These are phyloP conservation scores for Lordiphosa fenestrarum DNA, from an alignment of 2,888 invertebrate genomes.

Conservation along the genomic window DNA sequence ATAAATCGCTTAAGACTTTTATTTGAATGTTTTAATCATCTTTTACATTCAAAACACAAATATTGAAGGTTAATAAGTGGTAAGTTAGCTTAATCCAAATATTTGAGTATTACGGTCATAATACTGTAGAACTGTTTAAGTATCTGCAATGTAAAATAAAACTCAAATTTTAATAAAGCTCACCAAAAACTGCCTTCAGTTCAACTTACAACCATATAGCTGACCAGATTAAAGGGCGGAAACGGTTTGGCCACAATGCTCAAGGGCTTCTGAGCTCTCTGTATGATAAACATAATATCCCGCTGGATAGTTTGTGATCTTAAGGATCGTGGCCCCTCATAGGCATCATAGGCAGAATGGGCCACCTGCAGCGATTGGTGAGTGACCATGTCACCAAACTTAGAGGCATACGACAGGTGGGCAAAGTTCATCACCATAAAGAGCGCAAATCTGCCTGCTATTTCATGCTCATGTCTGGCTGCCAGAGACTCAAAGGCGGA, in stretches of 20 bases:
- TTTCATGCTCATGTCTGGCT: constrained; percentile 23
- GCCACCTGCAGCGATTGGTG: constrained; percentile 38
- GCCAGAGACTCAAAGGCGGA: constrained; percentile 38
- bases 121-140: constrained; percentile 48
- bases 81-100: constrained; percentile 27
- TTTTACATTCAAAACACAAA: too few relatives aligned
- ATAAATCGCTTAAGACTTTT: too few relatives aligned
- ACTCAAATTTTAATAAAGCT: not conserved
- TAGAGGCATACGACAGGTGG: constrained; percentile 38
- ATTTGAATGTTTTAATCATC: too few relatives aligned
- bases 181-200: too few relatives aligned
- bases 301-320: constrained; percentile 7
- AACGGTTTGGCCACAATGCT: constrained; percentile 31
- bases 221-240: constrained; percentile 39
- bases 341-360: constrained; percentile 31
- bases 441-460: constrained; percentile 32
- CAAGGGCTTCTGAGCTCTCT: constrained; percentile 38
- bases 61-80: too few relatives aligned
- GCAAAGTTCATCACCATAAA: constrained; percentile 28
- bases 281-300: constrained; percentile 34
- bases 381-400: constrained; percentile 42
- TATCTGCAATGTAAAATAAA: constrained; percentile 20
- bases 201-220: constrained; percentile 37
- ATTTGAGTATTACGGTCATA: constrained; percentile 38
- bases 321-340: constrained; percentile 19